A percentile compares a stretch with the other conserved stretches of the same genome.
phyloP scores from a whole-genome alignment of 2,888 invertebrate genomes.

The Sesia bembeciformis region DNA sequence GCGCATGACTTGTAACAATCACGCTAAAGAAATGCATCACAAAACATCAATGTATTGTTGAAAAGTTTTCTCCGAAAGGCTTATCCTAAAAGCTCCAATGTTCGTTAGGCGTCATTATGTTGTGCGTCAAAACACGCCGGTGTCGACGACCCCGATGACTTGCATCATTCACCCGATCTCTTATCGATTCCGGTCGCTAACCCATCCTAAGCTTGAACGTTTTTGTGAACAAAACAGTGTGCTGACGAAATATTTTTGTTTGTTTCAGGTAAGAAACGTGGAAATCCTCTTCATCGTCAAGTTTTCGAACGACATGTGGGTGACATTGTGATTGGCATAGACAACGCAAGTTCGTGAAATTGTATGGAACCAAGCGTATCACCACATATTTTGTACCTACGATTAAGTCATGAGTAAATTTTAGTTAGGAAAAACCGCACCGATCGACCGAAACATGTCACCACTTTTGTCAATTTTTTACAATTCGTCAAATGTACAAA shows the following conservation, averaged over 20 bases:
- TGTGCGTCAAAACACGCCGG: slow-evolving; percentile 49
- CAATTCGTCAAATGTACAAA: too few species aligned
- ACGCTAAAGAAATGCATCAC: slow-evolving; percentile 11
- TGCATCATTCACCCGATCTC: slow-evolving; percentile 45
- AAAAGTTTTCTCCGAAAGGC: slow-evolving; percentile 6
- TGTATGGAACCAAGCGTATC: too few species aligned
- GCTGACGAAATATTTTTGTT: slow-evolving; percentile 8
- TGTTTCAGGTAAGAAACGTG: slow-evolving; percentile 18
- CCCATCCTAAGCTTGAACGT: slow-evolving; percentile 17
- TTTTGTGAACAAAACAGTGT: slow-evolving; percentile 2
- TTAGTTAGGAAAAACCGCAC: too few species aligned
- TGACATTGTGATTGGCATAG: too few species aligned
- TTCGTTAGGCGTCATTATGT: slow-evolving; percentile 31
- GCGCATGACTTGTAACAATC: slow-evolving; percentile 11
- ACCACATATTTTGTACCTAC: too few species aligned
- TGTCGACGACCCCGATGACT: slow-evolving; percentile 64
- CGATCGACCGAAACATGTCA: too few species aligned
- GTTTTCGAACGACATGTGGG: too few species aligned
- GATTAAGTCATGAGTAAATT: too few species aligned
- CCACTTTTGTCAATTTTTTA: too few species aligned
- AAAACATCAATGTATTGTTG: slow-evolving; percentile 15
- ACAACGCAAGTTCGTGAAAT: too few species aligned
- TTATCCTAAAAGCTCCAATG: slow-evolving; percentile 1
- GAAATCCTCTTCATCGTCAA: not conserved
- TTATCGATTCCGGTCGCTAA: slow-evolving; percentile 37